Conservation (phyloP, 2,113 vertebrate species). For the Baryphthengus martii region DNA sequence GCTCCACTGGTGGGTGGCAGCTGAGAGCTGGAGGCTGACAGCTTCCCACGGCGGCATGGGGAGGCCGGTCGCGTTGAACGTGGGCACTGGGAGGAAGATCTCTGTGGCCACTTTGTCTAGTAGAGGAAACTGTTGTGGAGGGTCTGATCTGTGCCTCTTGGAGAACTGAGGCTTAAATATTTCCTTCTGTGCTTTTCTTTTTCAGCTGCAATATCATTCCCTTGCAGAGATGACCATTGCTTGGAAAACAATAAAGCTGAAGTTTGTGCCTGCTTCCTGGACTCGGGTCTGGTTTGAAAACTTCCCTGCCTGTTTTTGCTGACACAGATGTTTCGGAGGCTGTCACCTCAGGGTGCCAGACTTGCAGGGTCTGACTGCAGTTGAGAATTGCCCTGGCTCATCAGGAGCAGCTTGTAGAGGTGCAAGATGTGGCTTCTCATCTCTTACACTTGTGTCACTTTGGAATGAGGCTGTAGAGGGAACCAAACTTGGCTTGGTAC, state of each 20-base stretch:
- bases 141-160: not conserved
- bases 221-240: conserved; percentile 72
- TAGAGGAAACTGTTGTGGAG: not conserved
- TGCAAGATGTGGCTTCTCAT: not conserved
- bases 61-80: rapidly evolving
- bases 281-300: not conserved
- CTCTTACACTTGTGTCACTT: not conserved
- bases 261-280: not conserved
- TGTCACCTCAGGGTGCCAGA: not conserved
- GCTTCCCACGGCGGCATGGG: not conserved
- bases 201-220: conserved; percentile 79
- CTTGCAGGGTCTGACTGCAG: not conserved
- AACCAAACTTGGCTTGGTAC: not conserved
- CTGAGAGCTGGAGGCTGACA: not conserved
- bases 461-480: not conserved
- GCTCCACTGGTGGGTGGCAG: not conserved
- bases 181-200: not conserved
- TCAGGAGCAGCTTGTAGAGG: not conserved
- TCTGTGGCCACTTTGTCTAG: not conserved
- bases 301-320: not conserved
- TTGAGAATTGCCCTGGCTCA: not conserved
- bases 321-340: not conserved
- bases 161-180: not conserved
- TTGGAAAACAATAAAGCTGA: not conserved
- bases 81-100: not conserved